Percentiles rank a stretch among this genome's conserved stretches.
Conservation (phyloP, 2,797 vertebrate genomes). For the Amblyopsis hoosieri region DNA sequence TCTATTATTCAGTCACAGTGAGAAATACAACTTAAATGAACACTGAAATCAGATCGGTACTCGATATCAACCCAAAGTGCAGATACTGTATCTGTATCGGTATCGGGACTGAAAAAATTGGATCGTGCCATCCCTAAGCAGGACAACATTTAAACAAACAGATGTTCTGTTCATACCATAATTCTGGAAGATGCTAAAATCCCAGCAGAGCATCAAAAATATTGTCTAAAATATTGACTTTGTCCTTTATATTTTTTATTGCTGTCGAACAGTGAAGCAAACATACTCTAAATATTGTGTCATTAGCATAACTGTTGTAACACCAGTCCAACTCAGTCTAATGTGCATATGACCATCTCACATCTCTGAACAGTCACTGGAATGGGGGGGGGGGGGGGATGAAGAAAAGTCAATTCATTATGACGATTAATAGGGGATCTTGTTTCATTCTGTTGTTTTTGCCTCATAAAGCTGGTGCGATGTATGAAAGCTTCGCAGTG, state of each 20-base stretch:
- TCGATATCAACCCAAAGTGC: too few relatives aligned
- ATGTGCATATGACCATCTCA: conserved; percentile 41
- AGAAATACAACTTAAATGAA: too few relatives aligned
- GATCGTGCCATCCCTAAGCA: not conserved
- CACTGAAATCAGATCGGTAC: too few relatives aligned
- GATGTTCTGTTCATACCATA: conserved; percentile 64
- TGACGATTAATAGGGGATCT: conserved; percentile 75
- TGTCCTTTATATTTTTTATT: conserved; percentile 77
- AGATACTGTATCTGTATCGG: too few relatives aligned
- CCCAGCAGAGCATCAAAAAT: conserved; percentile 76
- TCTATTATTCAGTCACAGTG: conserved; percentile 23
- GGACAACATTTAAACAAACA: conserved; percentile 61
- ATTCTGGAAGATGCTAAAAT: conserved; percentile 76
- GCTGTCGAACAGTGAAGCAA: conserved; percentile 73
- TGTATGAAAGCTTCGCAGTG: conserved; percentile 78
- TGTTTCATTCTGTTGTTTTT: conserved; percentile 73
- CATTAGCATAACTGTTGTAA: conserved; percentile 77
- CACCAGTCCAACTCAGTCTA: conserved; percentile 78
- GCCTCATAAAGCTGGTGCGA: conserved; percentile 72
- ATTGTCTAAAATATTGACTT: conserved; percentile 79
- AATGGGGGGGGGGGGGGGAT: conserved; percentile 18
- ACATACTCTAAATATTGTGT: conserved; percentile 59
- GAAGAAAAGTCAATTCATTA: conserved; percentile 78
- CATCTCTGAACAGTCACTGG: conserved; percentile 62
- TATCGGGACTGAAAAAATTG: too few relatives aligned